phyloP scores from a whole-genome alignment of 2,888 invertebrate species.

The Auanema freiburgensis region DNA sequence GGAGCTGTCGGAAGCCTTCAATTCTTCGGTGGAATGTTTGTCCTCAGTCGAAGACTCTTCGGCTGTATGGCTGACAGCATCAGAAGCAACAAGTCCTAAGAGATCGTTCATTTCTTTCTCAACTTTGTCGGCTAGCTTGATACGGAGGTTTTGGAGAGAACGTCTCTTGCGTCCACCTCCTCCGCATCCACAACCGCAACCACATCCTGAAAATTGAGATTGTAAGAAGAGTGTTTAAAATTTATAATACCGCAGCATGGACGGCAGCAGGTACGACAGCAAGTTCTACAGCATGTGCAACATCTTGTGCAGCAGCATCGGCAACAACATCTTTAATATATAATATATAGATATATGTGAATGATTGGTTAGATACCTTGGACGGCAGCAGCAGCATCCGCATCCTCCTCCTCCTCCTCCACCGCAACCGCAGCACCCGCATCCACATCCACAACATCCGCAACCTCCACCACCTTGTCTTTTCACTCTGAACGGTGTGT shows the following conservation, averaged over 20 bases:
- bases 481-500: no score
- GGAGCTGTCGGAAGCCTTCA: no score
- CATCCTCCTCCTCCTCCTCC: no score
- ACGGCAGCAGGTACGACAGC: slow-evolving; percentile 2
- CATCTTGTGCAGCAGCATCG: slow-evolving; percentile 1
- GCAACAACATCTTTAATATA: neutral
- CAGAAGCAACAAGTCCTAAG: no score
- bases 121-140: neutral
- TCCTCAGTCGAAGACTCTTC: no score
- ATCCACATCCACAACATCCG: no score
- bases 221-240: no score
- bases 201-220: neutral
- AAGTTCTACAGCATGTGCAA: neutral
- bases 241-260: neutral
- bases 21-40: no score
- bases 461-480: no score
- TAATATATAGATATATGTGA: neutral
- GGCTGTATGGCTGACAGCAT: no score
- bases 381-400: no score
- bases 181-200: neutral
- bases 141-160: slow-evolving; percentile 3
- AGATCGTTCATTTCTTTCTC: neutral
- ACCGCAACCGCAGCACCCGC: no score
- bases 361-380: neutral
- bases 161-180: slow-evolving; percentile 3